Evolutionary conservation across 2,888 invertebrate genomes (phyloP).

Genomic region (Troides helena): DNA sequence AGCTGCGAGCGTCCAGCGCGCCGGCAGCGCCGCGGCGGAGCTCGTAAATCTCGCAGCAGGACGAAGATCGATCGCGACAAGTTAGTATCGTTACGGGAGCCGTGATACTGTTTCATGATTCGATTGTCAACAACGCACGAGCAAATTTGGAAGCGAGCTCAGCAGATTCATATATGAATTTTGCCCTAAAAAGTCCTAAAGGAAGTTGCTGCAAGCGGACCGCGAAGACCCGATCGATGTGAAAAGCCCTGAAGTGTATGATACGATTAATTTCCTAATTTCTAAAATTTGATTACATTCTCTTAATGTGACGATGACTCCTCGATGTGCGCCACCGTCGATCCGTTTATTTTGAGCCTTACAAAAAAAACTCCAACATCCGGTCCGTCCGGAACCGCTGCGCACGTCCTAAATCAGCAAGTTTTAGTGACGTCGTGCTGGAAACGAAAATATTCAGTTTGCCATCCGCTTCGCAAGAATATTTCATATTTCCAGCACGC

Average conservation of each 20-base stretch:
- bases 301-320: too few relatives aligned
- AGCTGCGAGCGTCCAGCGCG: constrained; percentile 36
- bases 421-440: constrained; percentile 35
- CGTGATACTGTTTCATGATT: constrained; percentile 29
- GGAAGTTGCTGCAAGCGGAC: too few relatives aligned
- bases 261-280: too few relatives aligned
- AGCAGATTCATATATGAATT: too few relatives aligned
- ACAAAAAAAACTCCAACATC: not conserved
- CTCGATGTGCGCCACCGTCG: too few relatives aligned
- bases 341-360: not conserved
- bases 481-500: constrained; percentile 52
- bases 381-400: constrained; percentile 26
- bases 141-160: too few relatives aligned
- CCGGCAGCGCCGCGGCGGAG: constrained; percentile 54
- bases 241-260: too few relatives aligned
- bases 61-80: constrained; percentile 63
- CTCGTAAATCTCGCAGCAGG: constrained; percentile 58
- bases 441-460: constrained; percentile 50
- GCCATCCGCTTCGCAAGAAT: constrained; percentile 49
- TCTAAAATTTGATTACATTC: too few relatives aligned
- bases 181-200: too few relatives aligned
- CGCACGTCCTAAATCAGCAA: constrained; percentile 29
- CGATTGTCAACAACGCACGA: constrained; percentile 6
- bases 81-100: constrained; percentile 41
- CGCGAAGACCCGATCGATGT: too few relatives aligned